A percentile compares a stretch with the other conserved stretches of the same genome.
Evolutionary conservation across 1,140 invertebrate genomes (phyloP).

Genomic region (Sarcophaga bullata): DNA sequence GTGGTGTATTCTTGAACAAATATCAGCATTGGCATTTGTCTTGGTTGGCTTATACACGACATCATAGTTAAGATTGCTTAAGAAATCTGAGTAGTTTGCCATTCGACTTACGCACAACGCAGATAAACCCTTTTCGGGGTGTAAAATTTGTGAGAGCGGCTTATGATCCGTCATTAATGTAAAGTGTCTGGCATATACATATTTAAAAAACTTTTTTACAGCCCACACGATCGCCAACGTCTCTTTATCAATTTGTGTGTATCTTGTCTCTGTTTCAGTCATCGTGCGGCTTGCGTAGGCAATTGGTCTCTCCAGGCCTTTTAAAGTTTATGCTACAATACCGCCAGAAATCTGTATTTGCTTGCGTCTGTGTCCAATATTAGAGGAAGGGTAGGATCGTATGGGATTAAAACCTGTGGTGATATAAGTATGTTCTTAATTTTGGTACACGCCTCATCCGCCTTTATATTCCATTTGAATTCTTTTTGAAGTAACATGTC

Average conservation of each 20-base stretch:
- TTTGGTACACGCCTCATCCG: slow-evolving; percentile 23
- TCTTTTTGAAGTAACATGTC: slow-evolving; percentile 26
- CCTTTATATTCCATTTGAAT: slow-evolving; percentile 25
- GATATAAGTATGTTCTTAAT: slow-evolving; percentile 32
- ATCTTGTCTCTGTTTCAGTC: slow-evolving; percentile 64
- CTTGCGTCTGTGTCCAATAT: slow-evolving; percentile 29
- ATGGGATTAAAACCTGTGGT: slow-evolving; percentile 33
- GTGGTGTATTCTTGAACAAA: slow-evolving; percentile 45
- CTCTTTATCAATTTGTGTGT: slow-evolving; percentile 67
- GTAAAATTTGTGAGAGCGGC: slow-evolving; percentile 63
- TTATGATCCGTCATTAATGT: slow-evolving; percentile 67
- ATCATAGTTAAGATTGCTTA: slow-evolving; percentile 44
- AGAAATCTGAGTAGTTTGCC: slow-evolving; percentile 50
- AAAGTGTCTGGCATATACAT: slow-evolving; percentile 66
- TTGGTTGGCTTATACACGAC: slow-evolving; percentile 49
- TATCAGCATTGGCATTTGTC: slow-evolving; percentile 51
- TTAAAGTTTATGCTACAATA: slow-evolving; percentile 1
- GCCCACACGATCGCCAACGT: slow-evolving; percentile 64
- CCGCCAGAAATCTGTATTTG: slow-evolving; percentile 1
- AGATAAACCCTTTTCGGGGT: slow-evolving; percentile 53
- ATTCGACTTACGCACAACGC: slow-evolving; percentile 55
- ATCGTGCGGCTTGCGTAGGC: slow-evolving; percentile 50
- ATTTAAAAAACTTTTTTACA: slow-evolving; percentile 64
- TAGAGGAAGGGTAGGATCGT: slow-evolving; percentile 31
- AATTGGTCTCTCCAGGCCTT: slow-evolving; percentile 21